A percentile compares a stretch with the other conserved stretches of the same genome.
Evolutionary conservation across 2,113 vertebrate species (phyloP).

Genomic region (Sphaerodactylus townsendi): DNA sequence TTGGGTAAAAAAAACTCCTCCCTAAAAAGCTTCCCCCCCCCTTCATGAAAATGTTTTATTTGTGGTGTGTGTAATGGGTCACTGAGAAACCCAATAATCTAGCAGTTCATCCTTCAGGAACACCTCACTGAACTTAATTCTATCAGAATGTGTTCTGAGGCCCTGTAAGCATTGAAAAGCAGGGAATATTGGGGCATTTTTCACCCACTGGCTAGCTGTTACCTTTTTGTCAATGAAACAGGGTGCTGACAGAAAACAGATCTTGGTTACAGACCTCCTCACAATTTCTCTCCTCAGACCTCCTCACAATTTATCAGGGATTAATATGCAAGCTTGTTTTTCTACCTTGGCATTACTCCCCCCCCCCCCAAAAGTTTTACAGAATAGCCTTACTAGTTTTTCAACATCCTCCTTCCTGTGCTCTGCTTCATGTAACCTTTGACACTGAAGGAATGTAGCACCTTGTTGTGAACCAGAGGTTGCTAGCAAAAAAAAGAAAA

Average conservation of each 20-base stretch:
- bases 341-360: slow-evolving; percentile 25
- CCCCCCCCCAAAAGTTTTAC: slow-evolving; percentile 29
- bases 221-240: background rate
- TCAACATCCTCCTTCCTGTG: slow-evolving; percentile 1
- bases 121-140: background rate
- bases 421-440: background rate
- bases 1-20: no score
- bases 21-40: no score
- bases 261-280: background rate
- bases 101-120: background rate
- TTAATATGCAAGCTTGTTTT: slow-evolving; percentile 39
- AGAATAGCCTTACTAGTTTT: slow-evolving; percentile 38
- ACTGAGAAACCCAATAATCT: background rate
- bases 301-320: background rate
- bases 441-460: background rate
- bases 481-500: background rate
- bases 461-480: background rate
- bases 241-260: background rate
- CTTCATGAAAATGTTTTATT: no score
- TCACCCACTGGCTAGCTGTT: background rate
- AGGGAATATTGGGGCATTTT: background rate
- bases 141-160: background rate
- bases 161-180: background rate
- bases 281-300: background rate
- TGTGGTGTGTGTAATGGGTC: no score